A percentile compares a stretch with the other conserved stretches of the same genome.
phyloP scores from a whole-genome alignment of 2,797 vertebrate species.

The Gobionotothen gibberifrons region DNA sequence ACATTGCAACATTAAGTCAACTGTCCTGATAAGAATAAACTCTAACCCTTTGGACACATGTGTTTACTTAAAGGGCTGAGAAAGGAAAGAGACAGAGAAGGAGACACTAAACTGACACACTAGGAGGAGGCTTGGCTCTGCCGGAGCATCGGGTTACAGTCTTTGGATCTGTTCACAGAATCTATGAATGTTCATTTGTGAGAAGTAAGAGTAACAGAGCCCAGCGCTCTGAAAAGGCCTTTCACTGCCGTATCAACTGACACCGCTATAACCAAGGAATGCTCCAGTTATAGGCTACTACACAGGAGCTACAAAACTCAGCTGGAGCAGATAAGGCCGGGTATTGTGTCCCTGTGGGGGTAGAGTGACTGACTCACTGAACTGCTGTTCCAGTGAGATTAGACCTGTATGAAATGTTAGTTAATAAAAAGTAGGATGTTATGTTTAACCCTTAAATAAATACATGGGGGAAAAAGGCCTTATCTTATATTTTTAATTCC shows the following conservation, averaged over 20 bases:
- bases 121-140: constrained; percentile 38
- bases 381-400: not conserved
- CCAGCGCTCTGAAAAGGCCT: constrained; percentile 59
- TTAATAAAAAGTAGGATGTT: not conserved
- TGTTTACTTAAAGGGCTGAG: constrained; percentile 64
- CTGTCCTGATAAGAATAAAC: constrained; percentile 14
- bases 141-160: constrained; percentile 51
- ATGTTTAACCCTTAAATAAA: not conserved
- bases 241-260: constrained; percentile 63
- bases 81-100: constrained; percentile 11
- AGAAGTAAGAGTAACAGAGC: constrained; percentile 67
- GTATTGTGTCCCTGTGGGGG: constrained; percentile 30
- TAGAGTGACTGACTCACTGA: constrained; percentile 43
- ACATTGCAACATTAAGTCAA: constrained; percentile 44
- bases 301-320: constrained; percentile 23
- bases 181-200: constrained; percentile 63
- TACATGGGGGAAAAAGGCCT: not conserved
- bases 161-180: constrained; percentile 46
- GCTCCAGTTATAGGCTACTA: constrained; percentile 13
- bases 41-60: constrained; percentile 26
- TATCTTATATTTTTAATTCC: not conserved
- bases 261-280: constrained; percentile 28
- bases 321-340: constrained; percentile 48
- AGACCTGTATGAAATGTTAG: not conserved
- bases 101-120: constrained; percentile 1